Conservation (phyloP, 2,797 vertebrate genomes). For the Muraenolepis orangiensis region DNA sequence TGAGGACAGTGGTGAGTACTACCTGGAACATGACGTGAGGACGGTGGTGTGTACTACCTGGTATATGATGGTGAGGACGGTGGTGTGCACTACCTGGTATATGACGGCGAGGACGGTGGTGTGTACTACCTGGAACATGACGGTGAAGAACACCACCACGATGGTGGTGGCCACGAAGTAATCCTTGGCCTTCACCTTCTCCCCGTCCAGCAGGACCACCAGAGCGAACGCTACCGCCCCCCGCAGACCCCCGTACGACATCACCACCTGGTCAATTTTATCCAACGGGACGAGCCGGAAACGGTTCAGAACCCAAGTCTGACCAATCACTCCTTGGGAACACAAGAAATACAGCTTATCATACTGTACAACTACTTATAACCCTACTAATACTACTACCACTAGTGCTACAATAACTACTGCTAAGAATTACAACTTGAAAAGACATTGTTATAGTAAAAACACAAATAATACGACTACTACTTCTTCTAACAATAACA, state of each 20-base stretch:
- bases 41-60: no score
- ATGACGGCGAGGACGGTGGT: not conserved
- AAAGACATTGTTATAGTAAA: no score
- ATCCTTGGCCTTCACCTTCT: constrained; percentile 88
- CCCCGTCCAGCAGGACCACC: constrained; percentile 84
- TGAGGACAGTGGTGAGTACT: no score
- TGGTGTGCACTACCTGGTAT: no score
- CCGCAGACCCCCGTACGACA: constrained; percentile 93
- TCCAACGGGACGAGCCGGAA: constrained; percentile 91
- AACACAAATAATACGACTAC: no score
- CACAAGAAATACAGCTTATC: not conserved
- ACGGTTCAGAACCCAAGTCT: constrained; percentile 89
- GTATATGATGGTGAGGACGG: no score
- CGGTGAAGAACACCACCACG: constrained; percentile 93
- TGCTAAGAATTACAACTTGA: no score
- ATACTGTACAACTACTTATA: no score
- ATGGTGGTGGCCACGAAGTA: constrained; percentile 96
- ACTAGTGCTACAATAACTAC: no score
- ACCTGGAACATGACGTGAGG: no score
- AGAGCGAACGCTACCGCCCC: constrained; percentile 92
- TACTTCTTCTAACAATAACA: no score
- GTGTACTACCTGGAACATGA: constrained; percentile 87
- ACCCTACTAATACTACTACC: no score
- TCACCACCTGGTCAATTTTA: constrained; percentile 94
- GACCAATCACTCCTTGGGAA: constrained; percentile 84